Evolutionary conservation across 2,888 invertebrate genomes (phyloP), one percentile per base, ranked within the genome.

Genomic region (Sinopyrophorus schimmeli): DNA sequence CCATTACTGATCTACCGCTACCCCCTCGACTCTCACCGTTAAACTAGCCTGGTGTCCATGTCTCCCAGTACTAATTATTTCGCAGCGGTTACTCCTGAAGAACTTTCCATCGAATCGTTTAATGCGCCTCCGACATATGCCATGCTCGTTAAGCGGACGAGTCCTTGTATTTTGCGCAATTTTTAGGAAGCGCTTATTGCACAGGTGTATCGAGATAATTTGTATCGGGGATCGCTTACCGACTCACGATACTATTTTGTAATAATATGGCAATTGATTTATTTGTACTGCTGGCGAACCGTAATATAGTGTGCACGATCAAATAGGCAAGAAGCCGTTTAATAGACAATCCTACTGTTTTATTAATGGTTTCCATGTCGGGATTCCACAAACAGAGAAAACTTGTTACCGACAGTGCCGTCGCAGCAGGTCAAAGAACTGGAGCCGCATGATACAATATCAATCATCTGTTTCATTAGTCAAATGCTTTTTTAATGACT

Each of bases 401-500:
- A 66, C 64, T 67, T 63, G 65, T 65, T 66, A 64, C 64, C 57
- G 60, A 61, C 58, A 56, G 56, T 59, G 57, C 56, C 58, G 55
- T 59, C 58, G 46, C 55, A 52, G 43, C 49, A 56, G 62, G 61
- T 61, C 64, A 63, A 64, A 58, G 64, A 63, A 63, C 64, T 62
- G 59, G 58, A 58, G 56, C 63, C 61, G 57, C 53, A 63, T 65
- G 67, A 67, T 66, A 67, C 61, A 62, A 66, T 67, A 69, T 69
- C 68, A 69, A 69, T 69, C 69, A 69, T 67, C 66, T 67, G 65
- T 67, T 68, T 68, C 68, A 69, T 69, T 69, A 69, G 69, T 67
- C 66, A 67, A 67, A 67, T 69, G 65, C 64, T 63, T 68, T 68
- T 68, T 68, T 67, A 69, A 68, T 68, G 68, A 68, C 67, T 63